Evolutionary conservation across 2,113 vertebrate species (phyloP), one percentile per base, ranked within the genome.

Genomic region (Phoxinus phoxinus): DNA sequence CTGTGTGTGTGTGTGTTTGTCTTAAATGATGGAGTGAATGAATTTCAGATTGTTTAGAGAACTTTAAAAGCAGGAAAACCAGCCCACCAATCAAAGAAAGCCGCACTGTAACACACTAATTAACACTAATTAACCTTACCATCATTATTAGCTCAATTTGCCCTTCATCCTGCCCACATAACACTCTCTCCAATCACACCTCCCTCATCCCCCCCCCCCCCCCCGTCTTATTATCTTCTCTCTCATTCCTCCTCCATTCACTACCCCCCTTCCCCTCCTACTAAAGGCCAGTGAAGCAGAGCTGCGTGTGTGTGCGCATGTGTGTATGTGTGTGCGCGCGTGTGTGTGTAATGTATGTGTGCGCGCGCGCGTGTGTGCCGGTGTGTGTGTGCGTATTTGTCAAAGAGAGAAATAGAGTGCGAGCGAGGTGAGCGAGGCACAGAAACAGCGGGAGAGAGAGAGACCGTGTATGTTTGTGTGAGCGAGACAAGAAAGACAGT

Each of bases 51-150:
- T 83, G 44, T 83, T 83, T 83, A 23, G 46, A 72, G 48, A 72
- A 41, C 65, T 83, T 35, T 37, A 69, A 81, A 72, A 56, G 74
- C 74, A 35, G n/a, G 25, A 23, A 48, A 82, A 69, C 17, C 61
- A 21, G 44, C 25, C 8, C 12, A 71, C 58, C 76, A 84, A 61
- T 86, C 69, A 84, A 75, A 80, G 79, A n/a, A 76, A 84, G 69
- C 67, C 19, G 65, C 10, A 11, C 63, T 63, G 51, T 83, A 86
- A 82, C 12, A 17, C 41, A 15, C 61, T 74, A 67, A 85, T 86
- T 85, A 87, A 82, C 85, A 63, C 72, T 87, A 89, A 89, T 85
- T 87, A 89, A 89, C 85, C 88, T 82, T 61, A 72, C 35, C 44
- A 25, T 81, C 82, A 82, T 76, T n/a, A 17, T 84, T 76, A 61